These are phyloP conservation scores for Trichopoda pennipes DNA, from an alignment of 2,888 invertebrate species.

Conservation along the genomic window DNA sequence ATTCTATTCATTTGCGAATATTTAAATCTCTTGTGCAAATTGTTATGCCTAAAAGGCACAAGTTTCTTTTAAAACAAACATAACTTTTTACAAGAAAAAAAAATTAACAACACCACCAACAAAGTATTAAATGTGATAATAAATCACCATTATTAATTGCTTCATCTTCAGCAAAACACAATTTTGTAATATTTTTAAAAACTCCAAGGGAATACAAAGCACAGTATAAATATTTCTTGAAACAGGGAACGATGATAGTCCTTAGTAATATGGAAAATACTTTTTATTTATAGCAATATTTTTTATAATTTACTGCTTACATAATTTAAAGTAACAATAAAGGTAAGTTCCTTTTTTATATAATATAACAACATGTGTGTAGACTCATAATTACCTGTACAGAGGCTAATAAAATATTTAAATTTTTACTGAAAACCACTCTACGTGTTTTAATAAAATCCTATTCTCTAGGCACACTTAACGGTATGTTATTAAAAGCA, in stretches of 20 bases:
- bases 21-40: background rate
- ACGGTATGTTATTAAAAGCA: too few species aligned
- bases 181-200: too few species aligned
- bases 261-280: too few species aligned
- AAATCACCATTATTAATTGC: slow-evolving; percentile 61
- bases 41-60: too few species aligned
- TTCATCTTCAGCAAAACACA: slow-evolving; percentile 13
- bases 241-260: background rate
- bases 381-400: too few species aligned
- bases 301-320: slow-evolving; percentile 43
- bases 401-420: too few species aligned
- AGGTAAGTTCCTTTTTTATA: background rate
- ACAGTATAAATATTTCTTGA: background rate
- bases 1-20: background rate
- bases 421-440: too few species aligned
- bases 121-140: slow-evolving; percentile 44
- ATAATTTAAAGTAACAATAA: slow-evolving; percentile 53
- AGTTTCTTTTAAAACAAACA: background rate
- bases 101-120: slow-evolving; percentile 15
- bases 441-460: too few species aligned
- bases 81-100: background rate
- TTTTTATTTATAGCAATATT: background rate
- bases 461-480: too few species aligned
- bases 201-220: background rate
- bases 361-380: too few species aligned